Conservation (phyloP, 2,113 vertebrate genomes). For the Hiodon tergisus region DNA sequence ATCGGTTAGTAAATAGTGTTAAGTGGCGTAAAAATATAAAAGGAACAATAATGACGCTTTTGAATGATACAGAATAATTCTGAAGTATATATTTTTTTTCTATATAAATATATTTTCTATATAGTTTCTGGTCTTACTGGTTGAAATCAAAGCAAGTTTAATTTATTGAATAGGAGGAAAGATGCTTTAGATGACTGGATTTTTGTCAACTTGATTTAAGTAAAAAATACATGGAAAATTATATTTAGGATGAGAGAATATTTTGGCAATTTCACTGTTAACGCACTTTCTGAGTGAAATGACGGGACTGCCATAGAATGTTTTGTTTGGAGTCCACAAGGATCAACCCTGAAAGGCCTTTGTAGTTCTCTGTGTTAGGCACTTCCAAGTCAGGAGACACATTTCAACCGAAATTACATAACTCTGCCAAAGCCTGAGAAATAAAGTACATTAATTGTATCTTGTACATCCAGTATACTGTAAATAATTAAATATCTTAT, state of each 20-base stretch:
- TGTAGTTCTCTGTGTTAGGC: neutral
- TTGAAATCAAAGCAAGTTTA: constrained; percentile 26
- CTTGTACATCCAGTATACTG: constrained; percentile 38
- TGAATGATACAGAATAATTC: constrained; percentile 39
- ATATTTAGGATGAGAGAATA: constrained; percentile 2
- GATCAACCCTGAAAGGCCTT: constrained; percentile 31
- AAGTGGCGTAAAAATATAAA: constrained; percentile 9
- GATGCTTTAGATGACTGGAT: constrained; percentile 31
- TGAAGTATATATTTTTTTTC: constrained; percentile 41
- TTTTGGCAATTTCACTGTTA: constrained; percentile 1
- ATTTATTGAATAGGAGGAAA: constrained; percentile 35
- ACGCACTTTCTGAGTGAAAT: constrained; percentile 9
- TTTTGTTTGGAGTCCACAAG: constrained; percentile 13
- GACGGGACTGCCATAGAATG: constrained; percentile 21
- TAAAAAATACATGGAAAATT: constrained; percentile 2
- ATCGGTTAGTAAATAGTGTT: constrained; percentile 12
- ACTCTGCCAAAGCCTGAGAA: constrained; percentile 10
- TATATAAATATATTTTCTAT: constrained; percentile 44
- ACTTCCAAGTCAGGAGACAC: constrained; percentile 9
- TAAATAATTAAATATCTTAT: constrained; percentile 43
- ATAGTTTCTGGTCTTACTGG: constrained; percentile 35
- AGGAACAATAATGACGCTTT: constrained; percentile 1
- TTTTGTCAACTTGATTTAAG: constrained; percentile 14
- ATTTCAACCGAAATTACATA: constrained; percentile 12
- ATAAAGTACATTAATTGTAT: constrained; percentile 8